Evolutionary conservation across 2,797 vertebrate genomes (phyloP), one percentile per base, ranked within the genome.

Genomic region (Platyrinchus mystaceus): DNA sequence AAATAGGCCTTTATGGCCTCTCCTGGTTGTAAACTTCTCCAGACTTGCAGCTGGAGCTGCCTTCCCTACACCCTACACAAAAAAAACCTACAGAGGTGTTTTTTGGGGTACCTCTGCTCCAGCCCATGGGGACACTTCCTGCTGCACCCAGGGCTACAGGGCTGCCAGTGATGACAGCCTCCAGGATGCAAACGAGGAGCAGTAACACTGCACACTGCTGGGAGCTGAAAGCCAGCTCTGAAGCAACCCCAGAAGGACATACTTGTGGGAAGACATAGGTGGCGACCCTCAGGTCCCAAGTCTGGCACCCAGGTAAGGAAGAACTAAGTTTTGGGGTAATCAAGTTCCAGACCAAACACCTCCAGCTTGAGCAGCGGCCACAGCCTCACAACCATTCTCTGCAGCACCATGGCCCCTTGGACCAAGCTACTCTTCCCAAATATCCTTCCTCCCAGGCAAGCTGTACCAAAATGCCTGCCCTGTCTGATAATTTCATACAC

Each of bases 181-280:
- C 10, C 0, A 0, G 27, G 17, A 53, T 30, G n/a, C 46, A 50
- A 8, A 32, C 19, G 34, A 32, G 32, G 2, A 68, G 32, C 66
- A 30, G 3, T 12, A 34, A 24, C 17, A n/a, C 14, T 2, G 0
- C 30, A 32, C 27, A 1, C 24, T 37, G 23, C 60, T 71, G n/a
- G 21, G 53, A 84, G 23, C 20, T 71, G 20, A 28, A 28, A 55
- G 8, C 0, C 2, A n/a, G 27, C 22, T 47, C n/a, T 36, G 41
- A 24, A n/a, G 41, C 37, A 75, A 9, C 4, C 44, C 16, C 39
- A 41, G 59, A 43, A 52, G 52, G 30, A 49, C 34, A 19, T 2
- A 34, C 9, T 13, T 0, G 0, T 22, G 21, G 8, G 14, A 49
- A 32, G 32, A 32, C 22, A 26, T 0, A 50, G 46, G 22, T 77